These are phyloP conservation scores for Emys orbicularis DNA, from an alignment of 2,797 vertebrate species.

Conservation along the genomic window DNA sequence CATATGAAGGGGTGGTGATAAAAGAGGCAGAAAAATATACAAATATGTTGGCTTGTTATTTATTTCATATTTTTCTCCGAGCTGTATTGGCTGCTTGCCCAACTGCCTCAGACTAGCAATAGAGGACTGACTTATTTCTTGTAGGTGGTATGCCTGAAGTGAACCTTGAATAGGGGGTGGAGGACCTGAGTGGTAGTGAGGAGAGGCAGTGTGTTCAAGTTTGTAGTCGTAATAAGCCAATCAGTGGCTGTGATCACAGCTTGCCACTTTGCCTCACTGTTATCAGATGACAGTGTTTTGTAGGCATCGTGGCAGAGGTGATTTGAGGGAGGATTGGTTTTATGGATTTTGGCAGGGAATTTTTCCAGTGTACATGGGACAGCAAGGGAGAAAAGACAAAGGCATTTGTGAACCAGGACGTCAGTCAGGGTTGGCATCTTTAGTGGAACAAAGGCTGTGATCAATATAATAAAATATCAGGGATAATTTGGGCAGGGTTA, in stretches of 20 bases:
- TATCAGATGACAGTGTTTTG: not conserved
- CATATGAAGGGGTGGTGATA: not conserved
- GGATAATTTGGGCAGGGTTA: not conserved
- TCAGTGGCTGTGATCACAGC: not conserved
- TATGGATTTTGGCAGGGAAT: not conserved
- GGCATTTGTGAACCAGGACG: not conserved
- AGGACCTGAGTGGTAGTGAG: not conserved
- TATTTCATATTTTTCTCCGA: not conserved
- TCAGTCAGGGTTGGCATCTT: not conserved
- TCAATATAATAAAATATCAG: not conserved
- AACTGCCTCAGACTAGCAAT: not conserved
- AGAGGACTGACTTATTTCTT: not conserved
- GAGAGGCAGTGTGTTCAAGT: not conserved
- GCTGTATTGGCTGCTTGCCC: not conserved
- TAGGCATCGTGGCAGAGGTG: not conserved
- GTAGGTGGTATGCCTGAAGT: not conserved
- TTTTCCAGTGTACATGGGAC: not conserved
- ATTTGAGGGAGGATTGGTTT: not conserved
- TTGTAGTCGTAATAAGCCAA: not conserved
- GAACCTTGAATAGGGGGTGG: fast-evolving
- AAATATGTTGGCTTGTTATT: fast-evolving
- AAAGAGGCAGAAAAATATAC: not conserved
- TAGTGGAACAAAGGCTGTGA: not conserved
- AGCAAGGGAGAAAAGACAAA: not conserved
- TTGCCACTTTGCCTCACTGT: not conserved